These are phyloP conservation scores for Ceratosolen fusciceps DNA, from an alignment of 1,140 invertebrate genomes.

Conservation along the genomic window DNA sequence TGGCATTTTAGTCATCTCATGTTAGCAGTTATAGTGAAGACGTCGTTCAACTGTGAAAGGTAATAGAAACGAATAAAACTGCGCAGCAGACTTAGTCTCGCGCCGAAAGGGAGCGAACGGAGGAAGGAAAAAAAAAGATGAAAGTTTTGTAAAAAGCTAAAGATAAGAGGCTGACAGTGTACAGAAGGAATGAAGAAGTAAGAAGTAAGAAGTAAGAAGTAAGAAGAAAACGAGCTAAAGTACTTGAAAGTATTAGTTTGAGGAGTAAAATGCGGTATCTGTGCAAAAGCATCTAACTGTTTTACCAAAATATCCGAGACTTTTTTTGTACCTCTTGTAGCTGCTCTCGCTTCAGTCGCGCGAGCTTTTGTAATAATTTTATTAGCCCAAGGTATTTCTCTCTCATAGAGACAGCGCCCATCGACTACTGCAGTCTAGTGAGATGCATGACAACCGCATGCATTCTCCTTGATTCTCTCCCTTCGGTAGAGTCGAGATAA, in stretches of 20 bases:
- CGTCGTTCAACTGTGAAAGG: not conserved
- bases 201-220: not conserved
- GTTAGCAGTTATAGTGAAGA: not conserved
- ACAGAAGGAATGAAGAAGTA: not conserved
- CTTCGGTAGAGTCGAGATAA: too few relatives aligned
- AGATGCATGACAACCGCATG: too few relatives aligned
- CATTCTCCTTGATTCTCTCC: too few relatives aligned
- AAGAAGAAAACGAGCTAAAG: not conserved
- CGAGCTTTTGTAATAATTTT: too few relatives aligned
- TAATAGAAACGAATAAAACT: constrained; percentile 11
- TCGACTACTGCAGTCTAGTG: too few relatives aligned
- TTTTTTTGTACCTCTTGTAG: too few relatives aligned
- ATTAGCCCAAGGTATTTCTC: too few relatives aligned
- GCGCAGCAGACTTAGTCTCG: not conserved
- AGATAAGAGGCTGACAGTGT: not conserved
- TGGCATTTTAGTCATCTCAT: not conserved
- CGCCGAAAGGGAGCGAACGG: not conserved
- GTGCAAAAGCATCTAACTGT: too few relatives aligned
- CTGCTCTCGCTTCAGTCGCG: too few relatives aligned
- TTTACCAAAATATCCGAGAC: too few relatives aligned
- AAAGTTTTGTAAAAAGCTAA: not conserved
- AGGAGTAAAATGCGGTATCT: too few relatives aligned
- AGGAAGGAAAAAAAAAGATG: not conserved
- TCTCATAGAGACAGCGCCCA: too few relatives aligned
- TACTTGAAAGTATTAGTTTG: not conserved